phyloP scores from a whole-genome alignment of 2,888 invertebrate genomes.

The Dioctria linearis region DNA sequence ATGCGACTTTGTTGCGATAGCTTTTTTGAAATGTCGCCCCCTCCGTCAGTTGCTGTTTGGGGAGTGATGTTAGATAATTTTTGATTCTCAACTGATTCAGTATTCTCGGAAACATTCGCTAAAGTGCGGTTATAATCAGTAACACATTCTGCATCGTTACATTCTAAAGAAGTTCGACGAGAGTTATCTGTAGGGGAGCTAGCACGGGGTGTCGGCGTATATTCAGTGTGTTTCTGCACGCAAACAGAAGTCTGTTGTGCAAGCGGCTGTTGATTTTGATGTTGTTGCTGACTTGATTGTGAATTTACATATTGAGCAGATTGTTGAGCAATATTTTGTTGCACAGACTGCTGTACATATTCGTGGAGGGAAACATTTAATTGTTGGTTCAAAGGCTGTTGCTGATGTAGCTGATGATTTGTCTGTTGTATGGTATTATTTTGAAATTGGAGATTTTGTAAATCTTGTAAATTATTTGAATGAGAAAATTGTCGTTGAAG shows the following conservation, averaged over 20 bases:
- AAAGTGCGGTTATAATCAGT: conserved; percentile 65
- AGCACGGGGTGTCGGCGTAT: not conserved
- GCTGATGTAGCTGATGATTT: conserved; percentile 63
- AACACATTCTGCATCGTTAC: conserved; percentile 62
- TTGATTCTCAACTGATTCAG: conserved; percentile 57
- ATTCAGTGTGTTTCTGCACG: not conserved
- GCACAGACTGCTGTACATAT: conserved; percentile 64
- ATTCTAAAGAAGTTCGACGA: conserved; percentile 69
- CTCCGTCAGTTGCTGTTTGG: conserved; percentile 60
- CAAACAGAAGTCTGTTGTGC: not conserved
- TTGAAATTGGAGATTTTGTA: conserved; percentile 48
- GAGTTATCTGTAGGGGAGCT: conserved; percentile 69
- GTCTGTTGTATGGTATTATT: conserved; percentile 62
- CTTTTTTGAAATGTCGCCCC: conserved; percentile 58
- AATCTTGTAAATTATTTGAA: conserved; percentile 55
- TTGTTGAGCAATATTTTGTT: conserved; percentile 59
- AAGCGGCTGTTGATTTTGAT: conserved; percentile 60
- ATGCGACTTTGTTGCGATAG: conserved; percentile 65
- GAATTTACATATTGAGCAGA: conserved; percentile 54
- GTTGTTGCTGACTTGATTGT: conserved; percentile 64
- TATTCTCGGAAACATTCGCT: conserved; percentile 63
- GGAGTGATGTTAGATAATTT: conserved; percentile 60
- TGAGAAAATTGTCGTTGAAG: conserved; percentile 63
- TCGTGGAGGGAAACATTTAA: conserved; percentile 55
- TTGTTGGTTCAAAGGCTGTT: conserved; percentile 65